Evolutionary conservation across 2,797 vertebrate genomes (phyloP).

Genomic region (Mionectes olivaceus): DNA sequence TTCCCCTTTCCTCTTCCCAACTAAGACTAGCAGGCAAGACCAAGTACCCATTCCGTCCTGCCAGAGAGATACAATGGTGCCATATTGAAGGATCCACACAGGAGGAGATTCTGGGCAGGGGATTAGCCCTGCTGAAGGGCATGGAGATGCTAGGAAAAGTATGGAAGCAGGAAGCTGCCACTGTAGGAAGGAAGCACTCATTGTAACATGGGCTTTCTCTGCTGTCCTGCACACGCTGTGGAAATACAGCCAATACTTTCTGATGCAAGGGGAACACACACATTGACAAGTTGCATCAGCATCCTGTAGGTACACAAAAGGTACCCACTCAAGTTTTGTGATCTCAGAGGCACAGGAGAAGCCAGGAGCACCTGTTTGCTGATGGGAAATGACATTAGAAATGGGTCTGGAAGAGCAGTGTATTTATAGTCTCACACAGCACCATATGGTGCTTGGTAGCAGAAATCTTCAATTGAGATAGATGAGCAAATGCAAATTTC

Average conservation of each 20-base stretch:
- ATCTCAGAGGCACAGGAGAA: slow-evolving; percentile 1
- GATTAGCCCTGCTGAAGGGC: not conserved
- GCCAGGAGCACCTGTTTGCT: slow-evolving; percentile 41
- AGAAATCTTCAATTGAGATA: slow-evolving; percentile 47
- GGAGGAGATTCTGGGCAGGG: not conserved
- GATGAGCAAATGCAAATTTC: slow-evolving; percentile 52
- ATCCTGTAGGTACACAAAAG: not conserved
- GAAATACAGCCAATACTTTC: not conserved
- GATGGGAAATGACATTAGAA: slow-evolving; percentile 53
- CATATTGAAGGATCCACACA: accelerated
- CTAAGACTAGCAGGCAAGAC: not conserved
- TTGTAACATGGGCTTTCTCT: not conserved
- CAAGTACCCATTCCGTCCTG: not conserved
- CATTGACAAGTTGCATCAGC: not conserved
- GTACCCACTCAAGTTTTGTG: not conserved
- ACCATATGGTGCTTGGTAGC: slow-evolving; percentile 44
- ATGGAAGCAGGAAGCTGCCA: not conserved
- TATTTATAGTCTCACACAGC: slow-evolving; percentile 40
- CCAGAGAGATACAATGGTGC: not conserved
- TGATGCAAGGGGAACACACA: not conserved
- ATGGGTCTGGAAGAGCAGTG: not conserved
- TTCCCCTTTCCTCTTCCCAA: not conserved
- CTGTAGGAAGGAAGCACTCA: not conserved
- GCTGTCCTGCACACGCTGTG: accelerated
- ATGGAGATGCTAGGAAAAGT: not conserved